phyloP scores from a whole-genome alignment of 2,797 vertebrate species.

The Sciaenops ocellatus region DNA sequence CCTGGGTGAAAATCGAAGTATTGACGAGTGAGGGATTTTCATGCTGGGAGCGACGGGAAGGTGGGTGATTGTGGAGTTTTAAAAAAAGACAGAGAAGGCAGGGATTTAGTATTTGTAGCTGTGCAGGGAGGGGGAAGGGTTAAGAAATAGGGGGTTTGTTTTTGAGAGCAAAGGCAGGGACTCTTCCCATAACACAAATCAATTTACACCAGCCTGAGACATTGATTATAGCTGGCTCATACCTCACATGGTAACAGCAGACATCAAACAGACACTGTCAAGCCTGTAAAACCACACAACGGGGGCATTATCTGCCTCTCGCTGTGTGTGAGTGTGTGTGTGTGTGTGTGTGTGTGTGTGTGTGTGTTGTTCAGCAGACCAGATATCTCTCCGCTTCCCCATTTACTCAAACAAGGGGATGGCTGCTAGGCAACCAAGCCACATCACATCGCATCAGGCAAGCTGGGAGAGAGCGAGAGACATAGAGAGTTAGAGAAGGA shows the following conservation, averaged over 20 bases:
- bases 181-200: slow-evolving; percentile 70
- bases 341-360: slow-evolving; percentile 46
- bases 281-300: slow-evolving; percentile 65
- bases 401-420: slow-evolving; percentile 83
- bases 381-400: slow-evolving; percentile 78
- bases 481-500: slow-evolving; percentile 23
- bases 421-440: slow-evolving; percentile 86
- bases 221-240: slow-evolving; percentile 74
- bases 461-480: slow-evolving; percentile 52
- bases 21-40: slow-evolving; percentile 61
- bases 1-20: slow-evolving; percentile 51
- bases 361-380: slow-evolving; percentile 71
- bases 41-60: neutral
- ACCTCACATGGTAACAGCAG: slow-evolving; percentile 69
- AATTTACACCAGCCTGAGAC: slow-evolving; percentile 65
- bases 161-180: slow-evolving; percentile 48
- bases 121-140: slow-evolving; percentile 24
- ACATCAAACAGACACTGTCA: slow-evolving; percentile 77
- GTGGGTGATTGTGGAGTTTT: slow-evolving; percentile 40
- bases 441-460: slow-evolving; percentile 82
- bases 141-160: slow-evolving; percentile 15
- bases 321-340: slow-evolving; percentile 38
- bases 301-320: slow-evolving; percentile 59
- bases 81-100: slow-evolving; percentile 12
- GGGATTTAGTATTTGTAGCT: slow-evolving; percentile 29